Percentiles rank a stretch among this genome's conserved stretches.
These are phyloP conservation scores for Crenichthys baileyi DNA, from an alignment of 2,797 vertebrate species.

Conservation along the genomic window DNA sequence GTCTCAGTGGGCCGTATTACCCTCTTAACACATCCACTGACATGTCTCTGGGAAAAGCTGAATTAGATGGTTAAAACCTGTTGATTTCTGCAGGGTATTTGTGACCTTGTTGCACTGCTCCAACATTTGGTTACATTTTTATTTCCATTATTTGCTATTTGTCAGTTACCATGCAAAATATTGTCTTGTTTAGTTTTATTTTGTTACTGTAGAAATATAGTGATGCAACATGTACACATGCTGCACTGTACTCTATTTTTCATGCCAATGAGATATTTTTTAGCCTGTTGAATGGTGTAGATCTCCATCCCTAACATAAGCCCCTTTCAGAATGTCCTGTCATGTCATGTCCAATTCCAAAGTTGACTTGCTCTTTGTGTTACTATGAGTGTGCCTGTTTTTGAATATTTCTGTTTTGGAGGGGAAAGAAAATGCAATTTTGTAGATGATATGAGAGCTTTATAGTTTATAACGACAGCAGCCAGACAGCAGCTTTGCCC, in stretches of 20 bases:
- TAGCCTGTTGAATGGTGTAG: not conserved
- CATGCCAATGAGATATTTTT: not conserved
- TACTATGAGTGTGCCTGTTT: not conserved
- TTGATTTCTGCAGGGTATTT: not conserved
- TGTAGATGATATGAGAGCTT: conserved; percentile 5
- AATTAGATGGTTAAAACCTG: not conserved
- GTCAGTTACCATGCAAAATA: not conserved
- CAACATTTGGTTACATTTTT: not conserved
- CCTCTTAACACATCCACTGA: not conserved
- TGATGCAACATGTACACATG: not conserved
- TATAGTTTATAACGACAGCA: not conserved
- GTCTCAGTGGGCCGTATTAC: not conserved
- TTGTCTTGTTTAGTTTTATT: not conserved
- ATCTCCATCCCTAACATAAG: not conserved
- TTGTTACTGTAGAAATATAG: not conserved
- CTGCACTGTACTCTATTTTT: not conserved
- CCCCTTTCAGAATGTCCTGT: not conserved
- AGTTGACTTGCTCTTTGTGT: not conserved
- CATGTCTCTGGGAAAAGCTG: not conserved
- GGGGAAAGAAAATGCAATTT: not conserved
- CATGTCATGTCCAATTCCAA: not conserved
- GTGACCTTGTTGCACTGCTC: not conserved
- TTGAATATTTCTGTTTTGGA: not conserved
- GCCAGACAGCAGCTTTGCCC: conserved; percentile 37
- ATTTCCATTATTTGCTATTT: not conserved